Conservation (phyloP, 2,888 invertebrate genomes). For the Noctua pronuba region DNA sequence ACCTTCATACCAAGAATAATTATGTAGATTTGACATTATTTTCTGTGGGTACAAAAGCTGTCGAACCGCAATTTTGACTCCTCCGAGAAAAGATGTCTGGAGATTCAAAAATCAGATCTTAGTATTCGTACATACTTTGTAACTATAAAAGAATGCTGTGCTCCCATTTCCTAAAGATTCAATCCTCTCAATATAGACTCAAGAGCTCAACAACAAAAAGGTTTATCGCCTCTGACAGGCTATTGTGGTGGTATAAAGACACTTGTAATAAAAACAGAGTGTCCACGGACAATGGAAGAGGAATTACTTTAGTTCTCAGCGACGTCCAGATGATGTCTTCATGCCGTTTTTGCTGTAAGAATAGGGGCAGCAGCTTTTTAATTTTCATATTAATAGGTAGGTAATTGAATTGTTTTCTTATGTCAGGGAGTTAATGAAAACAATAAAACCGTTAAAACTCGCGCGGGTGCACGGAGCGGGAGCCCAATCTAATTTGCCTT, state of each 20-base stretch:
- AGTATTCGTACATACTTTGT: neutral
- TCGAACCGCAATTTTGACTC: neutral
- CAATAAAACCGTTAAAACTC: too few relatives aligned
- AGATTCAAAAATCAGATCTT: neutral
- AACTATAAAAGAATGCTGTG: neutral
- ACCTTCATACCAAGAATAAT: neutral
- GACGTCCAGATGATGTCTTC: neutral
- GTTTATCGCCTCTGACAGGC: constrained; percentile 8
- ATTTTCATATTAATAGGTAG: neutral
- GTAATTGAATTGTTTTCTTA: too few relatives aligned
- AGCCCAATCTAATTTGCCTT: too few relatives aligned
- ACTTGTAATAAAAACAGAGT: constrained; percentile 16
- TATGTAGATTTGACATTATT: neutral
- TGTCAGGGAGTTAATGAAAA: too few relatives aligned
- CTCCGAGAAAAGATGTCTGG: neutral
- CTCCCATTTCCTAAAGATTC: neutral
- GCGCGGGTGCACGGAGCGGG: too few relatives aligned
- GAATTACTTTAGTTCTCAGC: neutral
- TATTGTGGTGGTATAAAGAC: neutral
- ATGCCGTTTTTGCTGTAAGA: neutral
- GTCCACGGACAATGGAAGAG: constrained; percentile 1
- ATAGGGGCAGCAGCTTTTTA: neutral
- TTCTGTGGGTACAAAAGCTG: neutral
- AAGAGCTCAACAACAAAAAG: neutral
- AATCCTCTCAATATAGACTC: neutral